Percentiles rank a stretch among this genome's conserved stretches.
Conservation (phyloP, 2,113 vertebrate species). For the Nothobranchius kuhntae region DNA sequence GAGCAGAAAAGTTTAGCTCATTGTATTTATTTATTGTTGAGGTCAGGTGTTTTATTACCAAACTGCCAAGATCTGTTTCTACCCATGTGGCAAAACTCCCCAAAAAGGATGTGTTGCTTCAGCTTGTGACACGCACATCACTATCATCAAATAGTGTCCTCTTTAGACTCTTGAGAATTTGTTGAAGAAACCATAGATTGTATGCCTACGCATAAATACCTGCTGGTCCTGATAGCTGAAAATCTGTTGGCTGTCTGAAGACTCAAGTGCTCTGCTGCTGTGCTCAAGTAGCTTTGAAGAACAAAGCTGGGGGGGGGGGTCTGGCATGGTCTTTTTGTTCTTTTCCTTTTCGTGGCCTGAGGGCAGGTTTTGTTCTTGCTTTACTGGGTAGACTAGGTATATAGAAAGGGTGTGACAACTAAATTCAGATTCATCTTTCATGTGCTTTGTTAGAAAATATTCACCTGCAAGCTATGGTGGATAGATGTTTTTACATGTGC, state of each 20-base stretch:
- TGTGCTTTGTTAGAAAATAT: constrained; percentile 45
- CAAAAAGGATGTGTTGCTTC: constrained; percentile 27
- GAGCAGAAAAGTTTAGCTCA: constrained; percentile 14
- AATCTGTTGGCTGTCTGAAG: constrained; percentile 44
- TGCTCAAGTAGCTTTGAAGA: constrained; percentile 73
- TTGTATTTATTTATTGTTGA: neutral
- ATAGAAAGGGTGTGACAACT: constrained; percentile 64
- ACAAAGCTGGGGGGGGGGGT: constrained; percentile 71
- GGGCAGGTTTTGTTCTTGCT: constrained; percentile 72
- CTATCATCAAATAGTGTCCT: constrained; percentile 13
- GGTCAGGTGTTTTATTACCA: neutral
- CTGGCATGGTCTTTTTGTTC: constrained; percentile 60
- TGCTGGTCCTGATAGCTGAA: constrained; percentile 37
- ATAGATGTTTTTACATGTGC: constrained; percentile 19
- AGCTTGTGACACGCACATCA: constrained; percentile 35
- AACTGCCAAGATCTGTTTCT: neutral
- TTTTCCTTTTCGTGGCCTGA: constrained; percentile 45
- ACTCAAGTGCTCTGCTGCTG: constrained; percentile 50
- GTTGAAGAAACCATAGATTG: constrained; percentile 29
- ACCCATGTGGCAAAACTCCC: neutral
- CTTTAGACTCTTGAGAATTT: neutral
- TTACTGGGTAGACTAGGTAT: constrained; percentile 55
- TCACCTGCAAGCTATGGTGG: constrained; percentile 31
- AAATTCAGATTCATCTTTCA: constrained; percentile 65
- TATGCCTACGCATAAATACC: constrained; percentile 39